Percentiles rank a stretch among this genome's conserved stretches.
phyloP scores from a whole-genome alignment of 1,140 invertebrate genomes.

The Tribolium castaneum region DNA sequence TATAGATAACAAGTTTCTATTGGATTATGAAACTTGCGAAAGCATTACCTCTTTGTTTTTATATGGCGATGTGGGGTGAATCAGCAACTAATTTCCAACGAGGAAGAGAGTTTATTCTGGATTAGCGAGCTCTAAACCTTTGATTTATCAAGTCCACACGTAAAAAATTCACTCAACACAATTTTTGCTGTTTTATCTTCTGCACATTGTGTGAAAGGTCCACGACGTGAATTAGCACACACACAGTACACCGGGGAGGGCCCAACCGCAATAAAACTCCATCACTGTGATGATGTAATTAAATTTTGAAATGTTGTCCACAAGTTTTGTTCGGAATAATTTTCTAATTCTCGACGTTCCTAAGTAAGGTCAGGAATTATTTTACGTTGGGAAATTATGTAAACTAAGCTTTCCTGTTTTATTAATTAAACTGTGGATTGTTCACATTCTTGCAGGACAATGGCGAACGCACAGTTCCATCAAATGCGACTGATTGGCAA shows the following conservation, averaged over 20 bases:
- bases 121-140: neutral
- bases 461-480: too few species aligned
- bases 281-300: neutral
- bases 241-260: neutral
- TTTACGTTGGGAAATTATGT: slow-evolving; percentile 2
- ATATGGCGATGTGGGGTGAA: neutral
- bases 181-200: too few species aligned
- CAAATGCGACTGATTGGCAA: neutral
- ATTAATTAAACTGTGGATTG: slow-evolving; percentile 5
- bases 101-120: neutral
- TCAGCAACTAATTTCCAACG: neutral
- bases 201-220: neutral
- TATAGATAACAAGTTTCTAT: slow-evolving; percentile 35
- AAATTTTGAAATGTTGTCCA: slow-evolving; percentile 13
- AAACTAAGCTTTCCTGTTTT: neutral
- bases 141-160: neutral
- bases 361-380: slow-evolving; percentile 11
- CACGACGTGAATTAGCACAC: neutral
- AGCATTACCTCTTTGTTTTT: slow-evolving; percentile 30
- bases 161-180: too few species aligned
- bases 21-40: slow-evolving; percentile 31
- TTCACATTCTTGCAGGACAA: neutral
- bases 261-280: neutral
- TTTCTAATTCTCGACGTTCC: neutral
- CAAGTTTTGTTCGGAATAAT: slow-evolving; percentile 11